Conservation (phyloP, 2,113 vertebrate genomes). For the Arizona elegans region DNA sequence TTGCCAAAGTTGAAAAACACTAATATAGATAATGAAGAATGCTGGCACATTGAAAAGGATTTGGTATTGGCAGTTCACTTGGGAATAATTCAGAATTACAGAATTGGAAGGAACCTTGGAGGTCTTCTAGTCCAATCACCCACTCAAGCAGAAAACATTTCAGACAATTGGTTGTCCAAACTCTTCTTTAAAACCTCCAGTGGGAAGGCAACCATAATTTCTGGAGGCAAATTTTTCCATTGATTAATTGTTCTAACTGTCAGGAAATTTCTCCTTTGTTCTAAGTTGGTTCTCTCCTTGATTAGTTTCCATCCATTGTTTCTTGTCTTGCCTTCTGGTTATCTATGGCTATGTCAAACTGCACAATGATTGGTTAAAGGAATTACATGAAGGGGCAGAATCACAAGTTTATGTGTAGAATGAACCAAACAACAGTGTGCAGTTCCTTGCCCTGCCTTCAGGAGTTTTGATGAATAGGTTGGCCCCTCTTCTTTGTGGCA, state of each 20-base stretch:
- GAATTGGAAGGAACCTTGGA: neutral
- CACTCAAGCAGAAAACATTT: neutral
- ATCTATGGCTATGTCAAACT: neutral
- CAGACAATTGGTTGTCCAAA: too few relatives aligned
- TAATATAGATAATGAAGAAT: neutral
- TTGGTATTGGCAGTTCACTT: neutral
- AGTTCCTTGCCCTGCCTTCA: neutral
- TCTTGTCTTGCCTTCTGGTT: too few relatives aligned
- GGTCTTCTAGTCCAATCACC: neutral
- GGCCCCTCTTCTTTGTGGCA: too few relatives aligned
- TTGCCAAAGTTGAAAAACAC: neutral
- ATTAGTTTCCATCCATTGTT: too few relatives aligned
- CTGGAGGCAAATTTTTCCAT: too few relatives aligned
- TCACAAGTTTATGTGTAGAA: neutral
- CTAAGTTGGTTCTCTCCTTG: too few relatives aligned
- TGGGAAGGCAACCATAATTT: too few relatives aligned
- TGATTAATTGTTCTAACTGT: too few relatives aligned
- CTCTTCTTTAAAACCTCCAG: too few relatives aligned
- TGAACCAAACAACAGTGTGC: neutral
- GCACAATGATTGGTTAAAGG: neutral
- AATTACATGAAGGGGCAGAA: neutral
- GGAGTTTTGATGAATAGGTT: too few relatives aligned
- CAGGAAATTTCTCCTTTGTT: too few relatives aligned
- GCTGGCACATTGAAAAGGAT: neutral
- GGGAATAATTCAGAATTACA: neutral